Percentiles rank a stretch among this genome's conserved stretches.
phyloP scores from a whole-genome alignment of 2,888 invertebrate genomes.

The Sericinus montela region DNA sequence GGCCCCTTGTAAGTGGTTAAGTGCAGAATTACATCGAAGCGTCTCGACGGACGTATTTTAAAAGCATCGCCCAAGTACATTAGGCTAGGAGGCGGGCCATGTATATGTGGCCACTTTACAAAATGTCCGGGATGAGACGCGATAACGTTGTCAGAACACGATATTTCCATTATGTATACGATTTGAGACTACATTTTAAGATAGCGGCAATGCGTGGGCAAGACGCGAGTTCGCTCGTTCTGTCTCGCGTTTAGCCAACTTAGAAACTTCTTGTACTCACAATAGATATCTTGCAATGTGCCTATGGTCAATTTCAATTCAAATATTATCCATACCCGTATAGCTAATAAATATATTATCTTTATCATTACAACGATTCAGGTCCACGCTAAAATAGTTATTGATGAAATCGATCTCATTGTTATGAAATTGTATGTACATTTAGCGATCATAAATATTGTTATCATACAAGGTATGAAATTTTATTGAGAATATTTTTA shows the following conservation, averaged over 20 bases:
- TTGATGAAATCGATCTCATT: slow-evolving; percentile 75
- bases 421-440: slow-evolving; percentile 63
- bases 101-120: slow-evolving; percentile 74
- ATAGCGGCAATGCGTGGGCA: slow-evolving; percentile 63
- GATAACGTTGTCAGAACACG: slow-evolving; percentile 78
- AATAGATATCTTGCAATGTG: slow-evolving; percentile 28
- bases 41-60: slow-evolving; percentile 49
- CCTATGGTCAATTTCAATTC: slow-evolving; percentile 7
- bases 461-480: slow-evolving; percentile 79
- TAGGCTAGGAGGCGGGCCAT: slow-evolving; percentile 46
- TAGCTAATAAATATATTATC: slow-evolving; percentile 15
- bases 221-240: slow-evolving; percentile 39
- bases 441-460: slow-evolving; percentile 63
- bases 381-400: slow-evolving; percentile 51
- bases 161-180: slow-evolving; percentile 80
- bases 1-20: slow-evolving; percentile 42
- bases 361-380: slow-evolving; percentile 58
- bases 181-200: slow-evolving; percentile 78
- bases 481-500: slow-evolving; percentile 46
- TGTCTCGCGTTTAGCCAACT: slow-evolving; percentile 32
- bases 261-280: slow-evolving; percentile 40
- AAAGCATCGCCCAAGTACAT: slow-evolving; percentile 41
- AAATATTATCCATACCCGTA: slow-evolving; percentile 5
- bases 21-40: slow-evolving; percentile 54
- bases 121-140: slow-evolving; percentile 76